phyloP scores from a whole-genome alignment of 2,113 vertebrate genomes.

The Lycaon pictus region DNA sequence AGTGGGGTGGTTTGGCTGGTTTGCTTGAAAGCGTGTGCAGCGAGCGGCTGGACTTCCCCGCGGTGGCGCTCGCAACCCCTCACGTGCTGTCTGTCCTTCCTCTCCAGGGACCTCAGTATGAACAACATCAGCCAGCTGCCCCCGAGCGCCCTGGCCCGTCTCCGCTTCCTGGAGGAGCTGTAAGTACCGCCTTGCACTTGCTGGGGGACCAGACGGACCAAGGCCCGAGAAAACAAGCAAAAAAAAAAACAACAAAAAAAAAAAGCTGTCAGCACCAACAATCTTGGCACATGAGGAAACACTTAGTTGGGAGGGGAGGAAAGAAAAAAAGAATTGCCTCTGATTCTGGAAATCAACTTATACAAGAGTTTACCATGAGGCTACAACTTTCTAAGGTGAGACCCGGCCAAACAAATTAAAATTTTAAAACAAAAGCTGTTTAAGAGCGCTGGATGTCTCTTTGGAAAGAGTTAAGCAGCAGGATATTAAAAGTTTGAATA shows the following conservation, averaged over 20 bases:
- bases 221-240: constrained; percentile 16
- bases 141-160: constrained; percentile 88
- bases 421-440: constrained; percentile 88
- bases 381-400: constrained; percentile 88
- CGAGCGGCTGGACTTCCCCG: constrained; percentile 85
- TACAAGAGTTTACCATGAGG: constrained; percentile 86
- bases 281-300: constrained; percentile 87
- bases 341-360: constrained; percentile 90
- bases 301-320: constrained; percentile 78
- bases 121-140: constrained; percentile 95
- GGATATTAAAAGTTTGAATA: constrained; percentile 92
- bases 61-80: constrained; percentile 75
- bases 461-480: constrained; percentile 91
- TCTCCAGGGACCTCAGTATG: constrained; percentile 96
- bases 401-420: constrained; percentile 89
- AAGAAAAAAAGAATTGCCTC: constrained; percentile 72
- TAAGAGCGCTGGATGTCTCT: constrained; percentile 87
- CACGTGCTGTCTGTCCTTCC: constrained; percentile 87
- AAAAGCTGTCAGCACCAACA: constrained; percentile 86
- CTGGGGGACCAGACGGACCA: constrained; percentile 88
- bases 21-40: constrained; percentile 84
- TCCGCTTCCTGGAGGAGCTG: constrained; percentile 97
- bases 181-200: constrained; percentile 89
- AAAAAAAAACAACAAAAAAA: constrained; percentile 11
- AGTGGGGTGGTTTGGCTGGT: constrained; percentile 79